phyloP scores from a whole-genome alignment of 2,113 vertebrate species.

The Dinomys branickii region DNA sequence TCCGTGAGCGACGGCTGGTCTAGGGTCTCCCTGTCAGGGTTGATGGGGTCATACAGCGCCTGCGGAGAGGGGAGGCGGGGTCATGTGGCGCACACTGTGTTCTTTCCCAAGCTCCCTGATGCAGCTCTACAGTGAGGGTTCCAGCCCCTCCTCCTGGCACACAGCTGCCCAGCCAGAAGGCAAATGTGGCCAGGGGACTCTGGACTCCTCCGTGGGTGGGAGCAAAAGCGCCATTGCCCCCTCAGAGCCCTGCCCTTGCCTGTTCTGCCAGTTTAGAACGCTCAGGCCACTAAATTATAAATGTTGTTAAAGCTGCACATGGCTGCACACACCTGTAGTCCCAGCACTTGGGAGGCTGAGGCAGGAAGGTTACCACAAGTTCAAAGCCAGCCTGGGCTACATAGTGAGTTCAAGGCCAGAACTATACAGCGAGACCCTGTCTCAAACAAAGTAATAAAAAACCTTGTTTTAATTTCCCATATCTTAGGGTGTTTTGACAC shows the following conservation, averaged over 20 bases:
- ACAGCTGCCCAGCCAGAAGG: not conserved
- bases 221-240: not conserved
- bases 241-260: not conserved
- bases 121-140: not conserved
- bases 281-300: not conserved
- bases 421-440: not conserved
- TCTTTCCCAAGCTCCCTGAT: not conserved
- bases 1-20: slow-evolving; percentile 76
- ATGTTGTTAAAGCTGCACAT: not conserved
- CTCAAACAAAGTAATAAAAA: not conserved
- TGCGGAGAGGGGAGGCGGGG: not conserved
- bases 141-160: not conserved
- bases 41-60: slow-evolving; percentile 84
- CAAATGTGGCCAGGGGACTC: not conserved
- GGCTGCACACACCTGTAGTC: not conserved
- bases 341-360: not conserved
- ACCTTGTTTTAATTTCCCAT: too few relatives aligned
- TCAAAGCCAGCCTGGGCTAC: too few relatives aligned
- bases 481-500: too few relatives aligned
- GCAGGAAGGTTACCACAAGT: not conserved
- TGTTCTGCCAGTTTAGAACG: not conserved
- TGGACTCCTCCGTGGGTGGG: not conserved
- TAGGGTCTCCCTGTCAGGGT: slow-evolving; percentile 83
- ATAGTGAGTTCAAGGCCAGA: not conserved
- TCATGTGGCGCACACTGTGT: not conserved